Percentiles rank a stretch among this genome's conserved stretches.
Conservation (phyloP, 35 echinoderm and acorn worm genomes). For the Ophioderma brevispina region DNA sequence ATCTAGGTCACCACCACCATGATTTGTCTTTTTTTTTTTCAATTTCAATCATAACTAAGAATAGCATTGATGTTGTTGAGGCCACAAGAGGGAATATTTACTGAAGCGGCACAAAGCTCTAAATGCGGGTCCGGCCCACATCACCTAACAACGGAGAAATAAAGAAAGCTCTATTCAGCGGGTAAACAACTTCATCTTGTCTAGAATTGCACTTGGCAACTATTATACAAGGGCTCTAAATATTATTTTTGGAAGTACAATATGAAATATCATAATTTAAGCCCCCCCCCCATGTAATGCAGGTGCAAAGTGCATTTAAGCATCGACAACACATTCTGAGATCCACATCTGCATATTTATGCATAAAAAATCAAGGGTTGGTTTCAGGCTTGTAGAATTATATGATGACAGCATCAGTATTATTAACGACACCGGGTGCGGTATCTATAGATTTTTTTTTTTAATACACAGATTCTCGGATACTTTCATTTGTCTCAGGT, state of each 20-base stretch:
- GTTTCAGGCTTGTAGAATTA: slow-evolving; percentile 1
- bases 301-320: not conserved
- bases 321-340: not conserved
- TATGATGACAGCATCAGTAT: not conserved
- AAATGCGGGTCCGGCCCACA: not conserved
- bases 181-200: not conserved
- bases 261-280: slow-evolving; percentile 1
- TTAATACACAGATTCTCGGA: not conserved
- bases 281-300: not conserved
- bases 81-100: slow-evolving; percentile 1
- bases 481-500: slow-evolving; percentile 10
- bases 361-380: not conserved
- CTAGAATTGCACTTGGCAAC: not conserved
- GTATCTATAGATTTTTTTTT: slow-evolving; percentile 3
- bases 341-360: slow-evolving; percentile 10
- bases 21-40: not conserved
- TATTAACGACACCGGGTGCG: slow-evolving; percentile 8
- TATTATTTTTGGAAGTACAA: not conserved
- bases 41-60: slow-evolving; percentile 9
- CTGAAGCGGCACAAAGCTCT: not conserved
- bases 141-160: not conserved
- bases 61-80: not conserved
- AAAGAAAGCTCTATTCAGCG: not conserved
- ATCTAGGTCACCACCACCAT: not conserved
- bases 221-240: not conserved